Evolutionary conservation across 2,113 vertebrate species (phyloP), one percentile per base, ranked within the genome.

Genomic region (Anthoscopus minutus): DNA sequence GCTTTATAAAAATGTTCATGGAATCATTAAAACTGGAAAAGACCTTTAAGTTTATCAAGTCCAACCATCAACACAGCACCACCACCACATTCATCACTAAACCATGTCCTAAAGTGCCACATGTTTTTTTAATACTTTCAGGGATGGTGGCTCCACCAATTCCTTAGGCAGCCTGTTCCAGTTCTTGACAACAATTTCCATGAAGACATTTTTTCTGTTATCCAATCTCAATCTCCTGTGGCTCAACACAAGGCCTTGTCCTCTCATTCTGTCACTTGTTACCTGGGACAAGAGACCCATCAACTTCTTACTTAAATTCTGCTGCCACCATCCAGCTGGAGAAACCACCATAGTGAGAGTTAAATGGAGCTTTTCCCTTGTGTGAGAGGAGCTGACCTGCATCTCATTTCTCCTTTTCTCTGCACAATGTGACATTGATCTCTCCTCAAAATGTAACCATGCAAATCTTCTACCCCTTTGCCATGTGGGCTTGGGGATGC

Each of bases 181-280:
- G 37, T 33, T 12, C 53, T 60, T 77, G 45, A 77, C 31, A 56
- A 50, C 25, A 4, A 27, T 37, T 51, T 12, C 4, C 33, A 23
- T 15, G 6, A 38, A 64, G 11, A 33, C 18, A 0, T 44, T 31
- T 42, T 51, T 77, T n/a, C 9, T 23, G 8, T 44, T 44, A 33
- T 27, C 17, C 18, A 19, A 1, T 19, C 17, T 42, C 5, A 31
- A 37, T 8, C 5, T 42, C 13, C 7, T 31, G 11, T 50, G 35
- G 25, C 16, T 31, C 25, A 57, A 6, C 11, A 18, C 15, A 25
- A 50, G 11, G 1, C 16, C 31, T 50, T 50, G 38, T 50, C 31
- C 31, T 31, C 20, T 66, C 0, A 0, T 50, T 58, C 16, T 57
- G 35, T 31, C 35, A 14, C 35, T 57, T 35, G 10, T 35, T 10